Evolutionary conservation across 2,113 vertebrate genomes (phyloP), one percentile per base, ranked within the genome.

Genomic region (Dicrurus megarhynchus): DNA sequence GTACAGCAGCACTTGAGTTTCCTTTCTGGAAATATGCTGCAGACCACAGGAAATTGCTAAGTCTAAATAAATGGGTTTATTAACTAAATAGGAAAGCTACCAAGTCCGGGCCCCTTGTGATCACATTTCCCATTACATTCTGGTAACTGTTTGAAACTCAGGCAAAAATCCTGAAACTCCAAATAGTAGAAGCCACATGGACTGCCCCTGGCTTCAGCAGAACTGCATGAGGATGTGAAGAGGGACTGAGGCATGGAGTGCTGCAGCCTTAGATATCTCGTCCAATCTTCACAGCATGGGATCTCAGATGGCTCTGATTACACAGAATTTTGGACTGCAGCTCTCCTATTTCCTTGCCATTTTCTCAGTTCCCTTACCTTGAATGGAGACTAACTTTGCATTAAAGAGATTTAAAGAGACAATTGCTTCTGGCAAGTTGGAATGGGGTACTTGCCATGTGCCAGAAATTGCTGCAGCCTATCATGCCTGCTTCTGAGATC

Each of bases 81-180:
- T 90, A 92, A 93, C 84, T 92, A 96, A 84, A 84, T 90, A 96
- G 85, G 85, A 91, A 91, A 93, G 69, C 89, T 96, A 85, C 75
- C 46, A 77, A 85, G 77, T 87, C 63, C 0, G 5, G 61, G 64
- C 41, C 87, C 69, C 64, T 60, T 89, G 81, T 82, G 83, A 89
- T 90, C 93, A 67, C 55, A 59, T 90, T 94, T 92, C 61, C 92
- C 57, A 35, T 73, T 65, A 65, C 33, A 32, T 78, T 75, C 41
- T 91, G 37, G 57, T 70, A 74, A 77, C 71, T 59, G 14, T 71
- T 74, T 80, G 46, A 93, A 90, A 93, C 30, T 77, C 32, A 7
- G 55, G 67, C 70, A 95, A 70, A 94, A 89, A 70, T 84, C 63
- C 84, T 81, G 39, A 74, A 90, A 59, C 9, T 76, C 41, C 57